A percentile compares a stretch with the other conserved stretches of the same genome.
Evolutionary conservation across 2,888 invertebrate species (phyloP).

Genomic region (Sinhomidia bicolor): DNA sequence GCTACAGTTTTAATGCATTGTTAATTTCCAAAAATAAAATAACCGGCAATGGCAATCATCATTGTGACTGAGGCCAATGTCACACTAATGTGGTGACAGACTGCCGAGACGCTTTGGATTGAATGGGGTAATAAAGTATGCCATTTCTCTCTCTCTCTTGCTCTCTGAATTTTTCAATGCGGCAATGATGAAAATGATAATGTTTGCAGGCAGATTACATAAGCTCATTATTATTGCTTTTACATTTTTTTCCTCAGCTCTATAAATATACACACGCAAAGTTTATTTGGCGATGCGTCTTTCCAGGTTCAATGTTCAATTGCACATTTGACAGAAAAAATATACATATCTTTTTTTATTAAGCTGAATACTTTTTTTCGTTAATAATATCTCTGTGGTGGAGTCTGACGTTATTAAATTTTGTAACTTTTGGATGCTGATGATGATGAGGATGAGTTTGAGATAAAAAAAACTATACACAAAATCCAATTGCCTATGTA

Average conservation of each 20-base stretch:
- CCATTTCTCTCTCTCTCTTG: constrained; percentile 10
- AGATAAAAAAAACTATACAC: constrained; percentile 10
- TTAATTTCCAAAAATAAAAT: background rate
- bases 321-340: constrained; percentile 49
- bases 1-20: background rate
- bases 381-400: background rate
- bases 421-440: background rate
- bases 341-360: constrained; percentile 17
- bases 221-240: background rate
- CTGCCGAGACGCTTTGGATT: constrained; percentile 39
- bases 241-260: background rate
- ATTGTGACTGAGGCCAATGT: background rate
- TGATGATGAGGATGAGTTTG: background rate
- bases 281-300: constrained; percentile 27
- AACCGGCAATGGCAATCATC: background rate
- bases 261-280: background rate
- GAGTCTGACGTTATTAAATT: constrained; percentile 34
- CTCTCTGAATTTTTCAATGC: background rate
- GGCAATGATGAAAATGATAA: background rate
- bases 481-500: background rate
- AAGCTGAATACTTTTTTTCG: background rate
- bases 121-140: background rate
- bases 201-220: background rate
- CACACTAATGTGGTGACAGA: constrained; percentile 49
- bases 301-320: constrained; percentile 43